A percentile compares a stretch with the other conserved stretches of the same genome.
These are phyloP conservation scores for Anastrepha obliqua DNA, from an alignment of 1,140 invertebrate species.

Conservation along the genomic window DNA sequence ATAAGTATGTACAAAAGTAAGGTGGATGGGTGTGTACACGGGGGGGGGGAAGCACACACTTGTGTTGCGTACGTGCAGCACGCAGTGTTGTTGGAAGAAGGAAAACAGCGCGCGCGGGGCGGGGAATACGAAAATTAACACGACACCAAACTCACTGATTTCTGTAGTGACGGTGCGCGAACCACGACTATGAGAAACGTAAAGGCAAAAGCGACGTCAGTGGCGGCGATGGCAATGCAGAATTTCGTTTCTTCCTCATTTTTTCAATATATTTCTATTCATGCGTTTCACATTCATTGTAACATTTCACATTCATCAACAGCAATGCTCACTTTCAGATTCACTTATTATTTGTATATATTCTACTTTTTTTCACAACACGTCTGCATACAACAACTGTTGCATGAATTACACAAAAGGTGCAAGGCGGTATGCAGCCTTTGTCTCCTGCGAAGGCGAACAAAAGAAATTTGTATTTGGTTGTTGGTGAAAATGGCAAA, in stretches of 20 bases:
- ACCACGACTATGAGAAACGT: neutral
- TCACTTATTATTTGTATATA: neutral
- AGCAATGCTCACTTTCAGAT: neutral
- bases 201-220: neutral
- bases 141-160: neutral
- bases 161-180: neutral
- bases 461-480: slow-evolving; percentile 11
- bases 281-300: neutral
- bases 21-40: neutral
- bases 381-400: neutral
- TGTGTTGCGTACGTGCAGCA: neutral
- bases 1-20: neutral
- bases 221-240: no score
- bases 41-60: neutral
- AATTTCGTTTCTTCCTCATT: slow-evolving; percentile 36
- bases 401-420: slow-evolving; percentile 34
- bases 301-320: neutral
- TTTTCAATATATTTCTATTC: neutral
- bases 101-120: neutral
- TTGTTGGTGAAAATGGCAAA: slow-evolving; percentile 15
- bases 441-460: neutral
- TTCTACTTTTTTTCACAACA: neutral
- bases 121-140: neutral
- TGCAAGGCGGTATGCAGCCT: slow-evolving; percentile 7
- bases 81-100: neutral